Evolutionary conservation across 2,797 vertebrate genomes (phyloP), one percentile per base, ranked within the genome.

Genomic region (Loris lydekkerianus): DNA sequence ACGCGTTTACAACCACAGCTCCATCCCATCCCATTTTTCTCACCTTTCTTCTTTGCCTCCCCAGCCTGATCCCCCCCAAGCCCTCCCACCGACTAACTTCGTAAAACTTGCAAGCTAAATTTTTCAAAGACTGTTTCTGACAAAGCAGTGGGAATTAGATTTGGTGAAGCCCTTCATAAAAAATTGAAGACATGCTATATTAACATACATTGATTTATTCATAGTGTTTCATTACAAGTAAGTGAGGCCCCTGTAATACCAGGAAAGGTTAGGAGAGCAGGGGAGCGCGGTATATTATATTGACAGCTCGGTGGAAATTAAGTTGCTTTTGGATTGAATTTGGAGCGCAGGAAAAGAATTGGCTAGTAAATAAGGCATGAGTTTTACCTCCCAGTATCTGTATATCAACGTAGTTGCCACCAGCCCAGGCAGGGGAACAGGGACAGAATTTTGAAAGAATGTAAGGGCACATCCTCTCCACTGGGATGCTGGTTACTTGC

Each of bases 191-290:
- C 94, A 89, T 75, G 70, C 81, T 98, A 97, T 98, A 99, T 99
- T 99, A 99, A 99, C 98, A 99, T 98, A 98, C 98, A 98, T 99
- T 98, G 99, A 98, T 98, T 98, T 98, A 99, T 99, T 99, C 98
- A 98, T 98, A 97, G 98, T 98, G 98, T 99, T 99, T 99, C 99
- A 98, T 99, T 99, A 98, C 98, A 97, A 98, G 98, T 98, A 98
- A 98, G 98, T 63, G 23, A 98, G 98, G 98, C 98, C 97, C 97
- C 97, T 98, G 96, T 98, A 98, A 98, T 98, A 98, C 98, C 90
- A 97, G 95, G 97, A 98, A 98, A 98, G 98, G 97, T 98, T 98
- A 98, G 97, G 98, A 96, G 98, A 98, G 98, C 98, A 97, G 97
- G 67, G 60, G 91, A 98, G 95, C 90, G 15, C 3, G 1, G 97